Evolutionary conservation across 2,113 vertebrate genomes (phyloP).

Genomic region (Piprites chloris): DNA sequence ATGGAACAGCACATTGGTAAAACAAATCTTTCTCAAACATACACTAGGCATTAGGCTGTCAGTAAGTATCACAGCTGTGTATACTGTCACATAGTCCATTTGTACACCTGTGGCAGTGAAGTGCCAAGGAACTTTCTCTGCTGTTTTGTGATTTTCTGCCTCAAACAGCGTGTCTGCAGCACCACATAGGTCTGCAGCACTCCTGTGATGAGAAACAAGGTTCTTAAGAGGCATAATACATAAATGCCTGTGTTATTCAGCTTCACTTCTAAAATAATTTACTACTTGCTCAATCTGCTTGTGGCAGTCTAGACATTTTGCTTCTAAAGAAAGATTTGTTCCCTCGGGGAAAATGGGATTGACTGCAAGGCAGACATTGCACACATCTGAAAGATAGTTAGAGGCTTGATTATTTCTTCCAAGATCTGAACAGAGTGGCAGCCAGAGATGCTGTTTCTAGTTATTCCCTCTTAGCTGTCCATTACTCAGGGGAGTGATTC

Average conservation of each 20-base stretch:
- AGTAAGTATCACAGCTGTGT: neutral
- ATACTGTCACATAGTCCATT: neutral
- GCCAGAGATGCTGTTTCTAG: neutral
- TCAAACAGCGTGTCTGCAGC: neutral
- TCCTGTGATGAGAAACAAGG: neutral
- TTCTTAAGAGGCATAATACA: neutral
- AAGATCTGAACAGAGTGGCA: neutral
- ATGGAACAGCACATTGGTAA: neutral
- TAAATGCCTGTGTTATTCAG: neutral
- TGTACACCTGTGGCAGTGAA: neutral
- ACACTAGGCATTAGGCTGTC: neutral
- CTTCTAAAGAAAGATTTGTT: neutral
- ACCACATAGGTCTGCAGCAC: neutral
- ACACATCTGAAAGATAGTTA: neutral
- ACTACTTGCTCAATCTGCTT: neutral
- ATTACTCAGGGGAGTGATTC: neutral
- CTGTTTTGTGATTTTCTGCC: neutral
- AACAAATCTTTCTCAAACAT: neutral
- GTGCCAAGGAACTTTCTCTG: neutral
- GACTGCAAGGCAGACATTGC: neutral
- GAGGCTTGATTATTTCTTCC: neutral
- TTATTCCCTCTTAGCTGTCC: neutral
- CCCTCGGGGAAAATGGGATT: neutral
- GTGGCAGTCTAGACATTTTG: neutral
- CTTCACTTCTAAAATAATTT: neutral